Base-by-base conservation (phyloP, 2,113 vertebrate species). In the Prionailurus bengalensis region DNA sequence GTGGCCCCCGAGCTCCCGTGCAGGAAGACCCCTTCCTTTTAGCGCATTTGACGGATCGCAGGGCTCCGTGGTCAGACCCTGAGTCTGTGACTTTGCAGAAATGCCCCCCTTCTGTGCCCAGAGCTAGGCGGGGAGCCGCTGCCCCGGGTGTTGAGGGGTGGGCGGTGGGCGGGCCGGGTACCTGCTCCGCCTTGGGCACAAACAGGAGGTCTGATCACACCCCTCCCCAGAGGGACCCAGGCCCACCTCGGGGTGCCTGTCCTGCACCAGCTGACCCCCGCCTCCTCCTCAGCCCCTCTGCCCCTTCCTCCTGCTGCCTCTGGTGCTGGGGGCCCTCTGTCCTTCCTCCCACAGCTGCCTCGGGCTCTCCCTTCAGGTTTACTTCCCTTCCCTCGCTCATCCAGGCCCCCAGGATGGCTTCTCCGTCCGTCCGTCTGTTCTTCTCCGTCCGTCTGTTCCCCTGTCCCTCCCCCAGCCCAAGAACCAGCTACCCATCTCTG, bases 1-100 rank as follows among this genome's bases (percentile, higher is more conserved):
- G 4, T 7, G 0, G 2, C 15, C 55, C 42, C n/a, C 0, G 0
- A 27, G 70, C n/a, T 39, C 61, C 68, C 58, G 1, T 8, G 16
- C 21, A 6, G 19, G 61, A 13, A n/a, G 15, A 25, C 53, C 45
- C 2, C 4, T 42, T 88, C 39, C 76, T 63, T 42, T 33, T 3
- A 8, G 8, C 0, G 14, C 8, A 9, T 51, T 7, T 0, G 0
- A 4, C 51, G 1, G 29, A 13, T 10, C 55, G 23, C 33, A 15
- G 92, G 70, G 45, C 8, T 76, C 58, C 1, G 17, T 0, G 1
- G 2, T 76, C 36, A n/a, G 36, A 1, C 48, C 45, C 79, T 1
- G 39, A 42, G 42, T 45, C 45, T 79, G 76, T 0, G 45, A 51
- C 45, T 76, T 7, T 3, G 25, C 39, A 63, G 36, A 29, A 36